Percentiles rank a stretch among this genome's conserved stretches.
phyloP scores from a whole-genome alignment of 2,797 vertebrate species.

The Gambusia yucatana region DNA sequence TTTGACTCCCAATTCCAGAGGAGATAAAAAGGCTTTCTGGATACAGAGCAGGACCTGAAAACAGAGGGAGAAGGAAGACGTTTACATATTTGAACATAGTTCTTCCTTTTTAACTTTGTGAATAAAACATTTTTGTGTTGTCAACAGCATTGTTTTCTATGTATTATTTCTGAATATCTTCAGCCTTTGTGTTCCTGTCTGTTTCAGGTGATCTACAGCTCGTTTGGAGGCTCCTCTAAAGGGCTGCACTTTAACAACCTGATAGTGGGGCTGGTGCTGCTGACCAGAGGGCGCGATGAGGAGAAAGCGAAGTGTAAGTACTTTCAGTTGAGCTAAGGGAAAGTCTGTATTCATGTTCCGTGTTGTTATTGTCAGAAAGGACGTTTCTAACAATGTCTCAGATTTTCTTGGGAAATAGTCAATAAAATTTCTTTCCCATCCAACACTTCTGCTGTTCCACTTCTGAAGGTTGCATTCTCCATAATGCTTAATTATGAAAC shows the following conservation, averaged over 20 bases:
- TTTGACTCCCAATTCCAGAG: not conserved
- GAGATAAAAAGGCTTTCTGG: too few species aligned
- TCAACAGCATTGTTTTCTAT: not conserved
- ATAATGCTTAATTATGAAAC: not conserved
- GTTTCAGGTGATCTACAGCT: slow-evolving; percentile 94
- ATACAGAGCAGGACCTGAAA: too few species aligned
- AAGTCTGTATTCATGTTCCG: not conserved
- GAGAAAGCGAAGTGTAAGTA: slow-evolving; percentile 97
- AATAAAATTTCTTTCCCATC: not conserved
- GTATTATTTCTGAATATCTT: not conserved
- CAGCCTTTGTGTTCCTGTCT: slow-evolving; percentile 14
- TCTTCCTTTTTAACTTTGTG: not conserved
- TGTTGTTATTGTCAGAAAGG: not conserved
- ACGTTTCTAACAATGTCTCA: not conserved
- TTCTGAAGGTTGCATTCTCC: not conserved
- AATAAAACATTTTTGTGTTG: not conserved
- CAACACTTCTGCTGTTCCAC: not conserved
- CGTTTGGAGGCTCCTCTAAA: slow-evolving; percentile 97
- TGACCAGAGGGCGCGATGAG: slow-evolving; percentile 95
- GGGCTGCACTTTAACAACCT: slow-evolving; percentile 98
- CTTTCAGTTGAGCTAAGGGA: fast-evolving
- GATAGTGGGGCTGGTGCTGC: slow-evolving; percentile 94
- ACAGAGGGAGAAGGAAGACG: too few species aligned
- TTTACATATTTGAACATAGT: not conserved
- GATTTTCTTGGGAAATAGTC: not conserved